phyloP scores from a whole-genome alignment of 1,140 invertebrate species.

The Forficula auricularia region DNA sequence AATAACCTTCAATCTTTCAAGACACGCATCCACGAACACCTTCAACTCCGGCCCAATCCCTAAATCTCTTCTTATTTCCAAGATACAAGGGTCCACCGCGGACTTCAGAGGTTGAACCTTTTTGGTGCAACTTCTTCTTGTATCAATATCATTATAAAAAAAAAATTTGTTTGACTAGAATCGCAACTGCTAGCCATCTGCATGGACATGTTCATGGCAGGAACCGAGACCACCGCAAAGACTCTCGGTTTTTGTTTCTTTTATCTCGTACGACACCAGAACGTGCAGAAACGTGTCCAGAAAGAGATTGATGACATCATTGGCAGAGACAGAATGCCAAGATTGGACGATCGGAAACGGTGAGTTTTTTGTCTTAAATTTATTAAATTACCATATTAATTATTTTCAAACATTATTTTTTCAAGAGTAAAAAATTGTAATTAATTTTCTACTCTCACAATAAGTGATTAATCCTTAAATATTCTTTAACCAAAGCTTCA shows the following conservation, averaged over 20 bases:
- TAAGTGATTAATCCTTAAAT: too few relatives aligned
- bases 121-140: too few relatives aligned
- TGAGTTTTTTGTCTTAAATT: slow-evolving; percentile 24
- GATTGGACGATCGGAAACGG: slow-evolving; percentile 48
- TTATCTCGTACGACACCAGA: slow-evolving; percentile 54
- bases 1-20: too few relatives aligned
- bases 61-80: too few relatives aligned
- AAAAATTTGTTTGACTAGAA: slow-evolving; percentile 37
- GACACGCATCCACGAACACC: too few relatives aligned
- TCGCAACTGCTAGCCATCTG: slow-evolving; percentile 54
- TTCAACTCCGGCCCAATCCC: too few relatives aligned
- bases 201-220: slow-evolving; percentile 66
- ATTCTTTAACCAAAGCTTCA: too few relatives aligned
- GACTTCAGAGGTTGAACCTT: too few relatives aligned
- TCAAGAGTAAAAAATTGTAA: not conserved
- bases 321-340: slow-evolving; percentile 43
- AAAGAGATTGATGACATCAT: slow-evolving; percentile 62
- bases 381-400: not conserved
- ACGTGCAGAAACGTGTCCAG: slow-evolving; percentile 59
- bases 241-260: slow-evolving; percentile 59
- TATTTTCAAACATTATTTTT: slow-evolving; percentile 5
- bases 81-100: too few relatives aligned
- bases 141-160: too few relatives aligned
- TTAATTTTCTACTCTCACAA: too few relatives aligned
- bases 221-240: slow-evolving; percentile 65